Conservation (phyloP, 2,113 vertebrate species). For the Nothocercus nigrocapillus region DNA sequence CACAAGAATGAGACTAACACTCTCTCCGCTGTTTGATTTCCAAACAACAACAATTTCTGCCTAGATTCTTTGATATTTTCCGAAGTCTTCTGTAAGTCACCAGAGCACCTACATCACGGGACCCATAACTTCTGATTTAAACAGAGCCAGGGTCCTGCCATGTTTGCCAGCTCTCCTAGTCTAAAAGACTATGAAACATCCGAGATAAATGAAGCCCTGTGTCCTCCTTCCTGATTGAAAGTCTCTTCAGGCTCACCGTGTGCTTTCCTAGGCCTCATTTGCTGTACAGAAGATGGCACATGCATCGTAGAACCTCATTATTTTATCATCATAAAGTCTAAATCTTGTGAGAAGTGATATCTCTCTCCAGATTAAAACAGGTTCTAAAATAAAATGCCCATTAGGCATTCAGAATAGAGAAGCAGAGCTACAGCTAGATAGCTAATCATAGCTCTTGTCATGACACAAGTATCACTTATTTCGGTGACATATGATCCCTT, state of each 20-base stretch:
- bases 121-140: not conserved
- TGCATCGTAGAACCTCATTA: not conserved
- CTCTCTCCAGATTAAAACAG: not conserved
- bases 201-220: not conserved
- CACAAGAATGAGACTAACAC: not conserved
- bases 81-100: not conserved
- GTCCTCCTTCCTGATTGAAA: not conserved
- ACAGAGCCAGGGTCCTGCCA: not conserved
- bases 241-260: not conserved
- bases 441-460: not conserved
- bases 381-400: not conserved
- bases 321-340: not conserved
- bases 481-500: not conserved
- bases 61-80: not conserved
- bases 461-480: not conserved
- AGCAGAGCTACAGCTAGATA: not conserved
- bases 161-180: not conserved
- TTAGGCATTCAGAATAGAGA: not conserved
- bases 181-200: not conserved
- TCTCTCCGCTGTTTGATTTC: not conserved
- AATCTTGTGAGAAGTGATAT: not conserved
- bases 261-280: not conserved
- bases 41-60: not conserved
- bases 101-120: not conserved
- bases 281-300: not conserved